Evolutionary conservation across 2,888 invertebrate genomes (phyloP).

Genomic region (Xylota sylvarum): DNA sequence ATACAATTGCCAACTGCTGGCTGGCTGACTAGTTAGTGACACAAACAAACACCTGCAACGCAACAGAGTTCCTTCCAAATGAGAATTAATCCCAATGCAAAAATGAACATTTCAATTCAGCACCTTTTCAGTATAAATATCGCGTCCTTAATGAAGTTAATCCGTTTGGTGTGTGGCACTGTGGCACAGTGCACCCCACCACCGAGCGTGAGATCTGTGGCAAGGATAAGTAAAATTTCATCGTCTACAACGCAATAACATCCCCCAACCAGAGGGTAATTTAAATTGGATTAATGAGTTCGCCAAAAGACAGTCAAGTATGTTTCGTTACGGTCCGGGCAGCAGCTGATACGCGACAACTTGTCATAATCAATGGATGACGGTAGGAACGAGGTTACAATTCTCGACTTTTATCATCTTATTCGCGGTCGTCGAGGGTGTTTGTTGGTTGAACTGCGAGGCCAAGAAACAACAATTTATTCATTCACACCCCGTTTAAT

Average conservation of each 20-base stretch:
- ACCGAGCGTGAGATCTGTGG: constrained; percentile 59
- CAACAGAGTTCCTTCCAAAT: constrained; percentile 40
- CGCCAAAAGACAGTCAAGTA: constrained; percentile 58
- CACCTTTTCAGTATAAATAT: constrained; percentile 64
- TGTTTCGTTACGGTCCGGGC: constrained; percentile 34
- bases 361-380: constrained; percentile 75
- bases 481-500: constrained; percentile 76
- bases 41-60: constrained; percentile 51
- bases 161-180: constrained; percentile 60
- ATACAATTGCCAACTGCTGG: constrained; percentile 19
- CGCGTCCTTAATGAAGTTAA: constrained; percentile 70
- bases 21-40: constrained; percentile 8
- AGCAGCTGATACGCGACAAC: constrained; percentile 75
- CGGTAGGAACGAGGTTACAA: constrained; percentile 42
- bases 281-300: constrained; percentile 76
- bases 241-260: constrained; percentile 50
- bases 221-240: constrained; percentile 62
- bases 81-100: constrained; percentile 52
- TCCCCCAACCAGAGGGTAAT: constrained; percentile 68
- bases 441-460: constrained; percentile 35
- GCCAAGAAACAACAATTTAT: constrained; percentile 66
- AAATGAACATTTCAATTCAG: constrained; percentile 74
- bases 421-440: constrained; percentile 5
- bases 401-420: constrained; percentile 45
- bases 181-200: constrained; percentile 25